phyloP scores from a whole-genome alignment of 1,140 invertebrate species.

The Atopsyche davidsoni region DNA sequence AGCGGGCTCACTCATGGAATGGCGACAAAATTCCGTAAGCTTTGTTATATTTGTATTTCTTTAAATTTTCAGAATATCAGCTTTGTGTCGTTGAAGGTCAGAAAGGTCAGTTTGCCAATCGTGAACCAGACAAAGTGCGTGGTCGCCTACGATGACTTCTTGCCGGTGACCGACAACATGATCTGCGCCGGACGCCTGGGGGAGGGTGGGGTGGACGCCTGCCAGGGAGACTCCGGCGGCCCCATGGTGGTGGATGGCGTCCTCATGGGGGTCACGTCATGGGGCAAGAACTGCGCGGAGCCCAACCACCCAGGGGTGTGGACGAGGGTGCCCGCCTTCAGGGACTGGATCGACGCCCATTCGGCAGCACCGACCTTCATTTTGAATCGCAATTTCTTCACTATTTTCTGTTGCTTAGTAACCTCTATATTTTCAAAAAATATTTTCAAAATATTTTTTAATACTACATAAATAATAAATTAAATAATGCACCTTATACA shows the following conservation, averaged over 20 bases:
- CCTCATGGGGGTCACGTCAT: slow-evolving; percentile 51
- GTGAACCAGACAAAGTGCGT: slow-evolving; percentile 34
- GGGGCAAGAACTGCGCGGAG: slow-evolving; percentile 44
- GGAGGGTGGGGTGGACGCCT: slow-evolving; percentile 37
- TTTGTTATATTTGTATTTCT: too few species aligned
- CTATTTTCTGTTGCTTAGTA: too few species aligned
- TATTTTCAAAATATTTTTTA: too few species aligned
- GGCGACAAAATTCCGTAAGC: too few species aligned
- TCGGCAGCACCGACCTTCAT: too few species aligned
- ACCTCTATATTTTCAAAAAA: too few species aligned
- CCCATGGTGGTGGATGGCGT: slow-evolving; percentile 48
- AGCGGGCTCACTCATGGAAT: too few species aligned
- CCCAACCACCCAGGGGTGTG: slow-evolving; percentile 52
- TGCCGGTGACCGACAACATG: slow-evolving; percentile 55
- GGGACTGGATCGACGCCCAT: slow-evolving; percentile 18
- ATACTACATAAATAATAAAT: too few species aligned
- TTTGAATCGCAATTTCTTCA: too few species aligned
- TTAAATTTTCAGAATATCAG: too few species aligned
- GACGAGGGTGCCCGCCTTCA: slow-evolving; percentile 32
- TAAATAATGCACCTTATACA: too few species aligned
- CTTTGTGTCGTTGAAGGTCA: too few species aligned
- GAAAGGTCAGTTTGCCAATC: slow-evolving; percentile 40
- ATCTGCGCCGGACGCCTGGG: slow-evolving; percentile 56
- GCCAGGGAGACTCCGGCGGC: slow-evolving; percentile 57
- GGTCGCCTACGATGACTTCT: slow-evolving; percentile 27